Percentiles rank a stretch among this genome's conserved stretches.
Evolutionary conservation across 2,888 invertebrate genomes (phyloP).

Genomic region (Anaspis maculata): DNA sequence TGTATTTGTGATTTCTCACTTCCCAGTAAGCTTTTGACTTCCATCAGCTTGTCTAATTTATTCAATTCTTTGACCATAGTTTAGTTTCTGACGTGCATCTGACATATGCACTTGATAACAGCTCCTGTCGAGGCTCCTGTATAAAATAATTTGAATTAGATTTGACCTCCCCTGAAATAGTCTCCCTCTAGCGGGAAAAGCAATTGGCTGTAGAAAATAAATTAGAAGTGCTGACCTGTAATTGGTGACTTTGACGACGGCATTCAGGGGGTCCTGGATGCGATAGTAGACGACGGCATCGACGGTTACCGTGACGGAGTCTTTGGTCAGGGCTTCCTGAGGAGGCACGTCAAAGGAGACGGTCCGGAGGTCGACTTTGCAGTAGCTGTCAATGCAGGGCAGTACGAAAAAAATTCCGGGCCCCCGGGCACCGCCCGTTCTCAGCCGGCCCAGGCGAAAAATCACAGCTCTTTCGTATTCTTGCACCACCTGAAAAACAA

Average conservation of each 20-base stretch:
- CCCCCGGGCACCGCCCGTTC: conserved; percentile 68
- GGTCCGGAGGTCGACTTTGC: conserved; percentile 86
- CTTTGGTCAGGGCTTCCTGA: conserved; percentile 91
- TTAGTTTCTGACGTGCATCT: no score
- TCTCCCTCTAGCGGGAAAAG: no score
- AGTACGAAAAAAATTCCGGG: conserved; percentile 91
- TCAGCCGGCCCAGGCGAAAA: conserved; percentile 74
- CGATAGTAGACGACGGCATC: conserved; percentile 84
- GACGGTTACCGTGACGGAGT: conserved; percentile 89
- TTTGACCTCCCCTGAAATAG: no score
- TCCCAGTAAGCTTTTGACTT: no score
- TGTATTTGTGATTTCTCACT: no score
- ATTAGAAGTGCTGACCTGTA: no score
- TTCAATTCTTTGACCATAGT: no score
- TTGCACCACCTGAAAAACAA: conserved; percentile 59
- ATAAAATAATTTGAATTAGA: background rate
- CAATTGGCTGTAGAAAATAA: no score
- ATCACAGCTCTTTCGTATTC: conserved; percentile 86
- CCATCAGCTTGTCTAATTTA: no score
- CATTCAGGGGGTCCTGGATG: conserved; percentile 69
- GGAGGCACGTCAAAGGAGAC: conserved; percentile 95
- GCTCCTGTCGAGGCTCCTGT: no score
- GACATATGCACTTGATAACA: no score
- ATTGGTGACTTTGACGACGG: conserved; percentile 66
- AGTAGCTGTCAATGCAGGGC: conserved; percentile 89